phyloP scores from a whole-genome alignment of 2,888 invertebrate species.

The Cosmorhoe ocellata region DNA sequence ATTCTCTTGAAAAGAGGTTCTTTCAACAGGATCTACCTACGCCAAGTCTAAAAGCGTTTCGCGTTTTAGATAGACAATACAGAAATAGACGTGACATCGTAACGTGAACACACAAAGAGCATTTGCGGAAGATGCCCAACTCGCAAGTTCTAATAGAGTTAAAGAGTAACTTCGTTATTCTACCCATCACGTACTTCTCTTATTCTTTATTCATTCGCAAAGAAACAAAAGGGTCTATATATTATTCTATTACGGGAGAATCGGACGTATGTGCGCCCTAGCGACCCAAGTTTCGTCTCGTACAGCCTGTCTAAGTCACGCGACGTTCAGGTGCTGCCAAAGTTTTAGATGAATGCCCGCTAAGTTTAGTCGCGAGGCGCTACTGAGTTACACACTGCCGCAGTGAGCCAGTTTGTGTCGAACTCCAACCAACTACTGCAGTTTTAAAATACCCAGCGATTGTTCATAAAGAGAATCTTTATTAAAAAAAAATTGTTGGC shows the following conservation, averaged over 20 bases:
- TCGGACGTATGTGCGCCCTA: slow-evolving; percentile 19
- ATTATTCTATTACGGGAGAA: slow-evolving; percentile 34
- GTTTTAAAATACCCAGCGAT: slow-evolving; percentile 29
- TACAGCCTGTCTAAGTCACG: slow-evolving; percentile 41
- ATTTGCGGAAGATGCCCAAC: slow-evolving; percentile 1
- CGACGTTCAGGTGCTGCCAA: slow-evolving; percentile 59
- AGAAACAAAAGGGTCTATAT: slow-evolving; percentile 36
- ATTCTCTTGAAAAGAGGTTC: no score
- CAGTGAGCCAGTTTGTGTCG: slow-evolving; percentile 38
- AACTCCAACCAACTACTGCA: slow-evolving; percentile 29
- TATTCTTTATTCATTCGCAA: slow-evolving; percentile 36
- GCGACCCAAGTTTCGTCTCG: slow-evolving; percentile 29
- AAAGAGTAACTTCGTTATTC: slow-evolving; percentile 30
- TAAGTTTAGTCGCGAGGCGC: slow-evolving; percentile 61
- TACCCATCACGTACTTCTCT: slow-evolving; percentile 30
- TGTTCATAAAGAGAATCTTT: slow-evolving; percentile 21
- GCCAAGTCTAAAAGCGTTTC: no score
- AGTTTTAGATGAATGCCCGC: slow-evolving; percentile 73
- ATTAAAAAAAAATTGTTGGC: slow-evolving; percentile 15
- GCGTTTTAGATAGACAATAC: no score
- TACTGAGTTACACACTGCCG: slow-evolving; percentile 51
- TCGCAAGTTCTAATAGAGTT: slow-evolving; percentile 30
- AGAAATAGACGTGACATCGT: background rate
- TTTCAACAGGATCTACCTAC: no score
- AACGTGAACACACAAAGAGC: background rate